These are phyloP conservation scores for Aldabrachelys gigantea DNA, from an alignment of 2,113 vertebrate species.

Conservation along the genomic window DNA sequence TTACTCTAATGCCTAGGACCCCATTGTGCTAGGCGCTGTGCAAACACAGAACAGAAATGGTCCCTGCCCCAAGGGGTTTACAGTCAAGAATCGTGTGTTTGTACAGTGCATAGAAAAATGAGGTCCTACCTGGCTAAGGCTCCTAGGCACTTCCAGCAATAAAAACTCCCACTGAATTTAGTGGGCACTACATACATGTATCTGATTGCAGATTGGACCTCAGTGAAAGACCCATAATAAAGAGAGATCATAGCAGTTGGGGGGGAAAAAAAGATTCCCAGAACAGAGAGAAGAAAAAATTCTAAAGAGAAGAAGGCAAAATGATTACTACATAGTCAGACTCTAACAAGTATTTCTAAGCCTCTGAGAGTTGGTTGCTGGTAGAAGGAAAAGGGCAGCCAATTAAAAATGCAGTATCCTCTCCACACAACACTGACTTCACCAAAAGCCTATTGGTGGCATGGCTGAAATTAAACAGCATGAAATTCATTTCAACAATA, in stretches of 20 bases:
- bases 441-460: background rate
- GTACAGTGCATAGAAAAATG: background rate
- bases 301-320: background rate
- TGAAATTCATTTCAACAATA: slow-evolving; percentile 16
- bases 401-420: background rate
- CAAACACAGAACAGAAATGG: background rate
- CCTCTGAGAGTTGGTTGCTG: background rate
- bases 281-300: background rate
- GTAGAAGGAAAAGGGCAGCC: background rate
- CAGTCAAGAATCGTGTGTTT: background rate
- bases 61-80: background rate
- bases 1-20: background rate
- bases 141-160: background rate
- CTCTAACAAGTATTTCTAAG: background rate
- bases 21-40: background rate
- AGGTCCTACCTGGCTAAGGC: background rate
- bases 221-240: background rate
- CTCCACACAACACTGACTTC: background rate
- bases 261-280: background rate
- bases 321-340: background rate
- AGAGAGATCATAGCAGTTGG: background rate
- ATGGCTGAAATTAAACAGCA: slow-evolving; percentile 31
- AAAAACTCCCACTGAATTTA: background rate
- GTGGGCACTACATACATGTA: accelerated
- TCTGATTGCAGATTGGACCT: background rate